phyloP scores from a whole-genome alignment of 2,888 invertebrate species.

The Maniola hyperantus region DNA sequence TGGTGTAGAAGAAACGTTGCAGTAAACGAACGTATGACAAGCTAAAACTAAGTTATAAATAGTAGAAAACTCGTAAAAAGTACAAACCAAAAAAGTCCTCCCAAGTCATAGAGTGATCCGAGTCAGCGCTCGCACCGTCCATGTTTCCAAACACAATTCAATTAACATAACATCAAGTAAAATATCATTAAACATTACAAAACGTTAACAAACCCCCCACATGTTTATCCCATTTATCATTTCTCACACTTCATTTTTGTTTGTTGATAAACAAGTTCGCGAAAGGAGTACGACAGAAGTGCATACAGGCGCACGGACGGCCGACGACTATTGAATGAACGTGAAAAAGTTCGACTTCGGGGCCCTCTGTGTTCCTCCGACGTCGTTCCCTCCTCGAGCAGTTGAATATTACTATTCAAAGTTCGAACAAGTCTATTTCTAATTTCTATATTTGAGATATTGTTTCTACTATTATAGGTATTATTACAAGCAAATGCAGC shows the following conservation, averaged over 20 bases:
- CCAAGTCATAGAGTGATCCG: constrained; percentile 87
- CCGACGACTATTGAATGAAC: constrained; percentile 58
- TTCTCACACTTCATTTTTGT: constrained; percentile 46
- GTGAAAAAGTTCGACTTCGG: constrained; percentile 36
- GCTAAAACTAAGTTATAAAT: not conserved
- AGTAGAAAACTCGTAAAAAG: constrained; percentile 29
- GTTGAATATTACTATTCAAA: constrained; percentile 14
- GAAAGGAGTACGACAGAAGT: constrained; percentile 45
- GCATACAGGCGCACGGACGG: constrained; percentile 51
- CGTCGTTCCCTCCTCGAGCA: constrained; percentile 25
- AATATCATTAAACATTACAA: constrained; percentile 30
- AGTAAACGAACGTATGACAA: not conserved
- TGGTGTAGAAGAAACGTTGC: not conserved
- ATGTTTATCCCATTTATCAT: constrained; percentile 21
- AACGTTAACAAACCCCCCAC: constrained; percentile 40
- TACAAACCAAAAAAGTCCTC: constrained; percentile 87
- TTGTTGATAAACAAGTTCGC: constrained; percentile 74
- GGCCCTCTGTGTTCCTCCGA: constrained; percentile 19
- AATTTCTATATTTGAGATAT: too few species aligned
- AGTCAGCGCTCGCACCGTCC: constrained; percentile 83
- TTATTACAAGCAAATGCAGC: too few species aligned
- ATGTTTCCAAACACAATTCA: constrained; percentile 62
- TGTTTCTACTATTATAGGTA: too few species aligned
- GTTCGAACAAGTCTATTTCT: not conserved
- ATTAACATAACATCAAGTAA: constrained; percentile 51